Conservation (phyloP, 1,140 invertebrate genomes). For the Lucilia sericata region DNA sequence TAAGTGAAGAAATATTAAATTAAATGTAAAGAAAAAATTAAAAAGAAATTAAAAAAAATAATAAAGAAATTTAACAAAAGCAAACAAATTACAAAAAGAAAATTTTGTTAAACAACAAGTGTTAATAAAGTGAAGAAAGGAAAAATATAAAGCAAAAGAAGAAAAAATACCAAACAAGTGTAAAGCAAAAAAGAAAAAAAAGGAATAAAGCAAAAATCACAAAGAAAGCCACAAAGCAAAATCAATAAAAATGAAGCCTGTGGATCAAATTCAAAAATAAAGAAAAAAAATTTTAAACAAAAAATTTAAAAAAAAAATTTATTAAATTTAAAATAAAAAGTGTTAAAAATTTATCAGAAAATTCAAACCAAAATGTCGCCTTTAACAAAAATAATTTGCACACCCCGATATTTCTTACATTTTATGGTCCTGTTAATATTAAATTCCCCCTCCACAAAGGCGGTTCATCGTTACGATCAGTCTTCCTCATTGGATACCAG, state of each 20-base stretch:
- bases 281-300: not conserved
- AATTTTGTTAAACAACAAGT: not conserved
- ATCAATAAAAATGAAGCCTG: not conserved
- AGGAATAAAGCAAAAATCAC: no score
- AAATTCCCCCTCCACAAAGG: not conserved
- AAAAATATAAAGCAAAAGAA: not conserved
- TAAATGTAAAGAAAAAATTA: not conserved
- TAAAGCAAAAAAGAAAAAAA: not conserved
- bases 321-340: not conserved
- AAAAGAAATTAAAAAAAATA: not conserved
- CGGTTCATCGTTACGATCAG: constrained; percentile 47
- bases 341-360: not conserved
- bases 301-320: not conserved
- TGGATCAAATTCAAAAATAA: not conserved
- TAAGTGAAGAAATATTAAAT: not conserved
- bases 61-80: not conserved
- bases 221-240: not conserved
- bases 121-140: not conserved
- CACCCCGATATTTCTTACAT: not conserved
- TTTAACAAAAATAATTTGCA: not conserved
- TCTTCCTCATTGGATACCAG: constrained; percentile 30
- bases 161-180: not conserved
- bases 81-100: not conserved
- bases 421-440: not conserved
- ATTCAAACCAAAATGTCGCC: not conserved